Percentiles rank a stretch among this genome's conserved stretches.
These are phyloP conservation scores for Metopolophium dirhodum DNA, from an alignment of 1,140 invertebrate species.

Conservation along the genomic window DNA sequence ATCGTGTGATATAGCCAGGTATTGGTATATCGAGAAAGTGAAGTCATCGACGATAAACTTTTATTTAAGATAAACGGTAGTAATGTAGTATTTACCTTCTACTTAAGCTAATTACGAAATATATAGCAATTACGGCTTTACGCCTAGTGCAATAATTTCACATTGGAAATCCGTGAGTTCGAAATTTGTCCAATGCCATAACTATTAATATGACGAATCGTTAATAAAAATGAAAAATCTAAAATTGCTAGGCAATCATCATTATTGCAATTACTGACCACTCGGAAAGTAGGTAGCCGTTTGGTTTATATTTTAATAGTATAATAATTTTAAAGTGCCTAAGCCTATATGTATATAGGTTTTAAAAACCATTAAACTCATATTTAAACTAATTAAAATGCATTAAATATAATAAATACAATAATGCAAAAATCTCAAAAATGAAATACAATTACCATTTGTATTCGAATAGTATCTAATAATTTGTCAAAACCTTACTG, in stretches of 20 bases:
- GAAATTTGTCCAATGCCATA: neutral
- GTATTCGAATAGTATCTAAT: neutral
- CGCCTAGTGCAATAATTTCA: neutral
- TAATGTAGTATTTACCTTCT: neutral
- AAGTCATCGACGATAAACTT: neutral
- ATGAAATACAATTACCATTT: neutral
- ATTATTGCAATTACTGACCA: neutral
- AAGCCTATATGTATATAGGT: neutral
- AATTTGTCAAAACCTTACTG: neutral
- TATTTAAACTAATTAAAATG: neutral
- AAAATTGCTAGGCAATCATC: neutral
- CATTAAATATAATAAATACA: neutral
- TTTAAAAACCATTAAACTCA: neutral
- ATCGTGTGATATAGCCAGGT: neutral
- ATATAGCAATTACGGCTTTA: neutral
- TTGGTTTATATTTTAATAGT: neutral
- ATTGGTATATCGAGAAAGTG: neutral
- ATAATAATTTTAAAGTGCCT: neutral
- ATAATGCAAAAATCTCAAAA: neutral
- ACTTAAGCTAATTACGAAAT: neutral
- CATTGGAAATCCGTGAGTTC: neutral
- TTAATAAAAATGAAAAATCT: constrained; percentile 1
- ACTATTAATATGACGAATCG: neutral
- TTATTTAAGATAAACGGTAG: neutral
- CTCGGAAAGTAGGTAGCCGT: neutral